Evolutionary conservation across 2,113 vertebrate genomes (phyloP).

Genomic region (Callithrix jacchus): DNA sequence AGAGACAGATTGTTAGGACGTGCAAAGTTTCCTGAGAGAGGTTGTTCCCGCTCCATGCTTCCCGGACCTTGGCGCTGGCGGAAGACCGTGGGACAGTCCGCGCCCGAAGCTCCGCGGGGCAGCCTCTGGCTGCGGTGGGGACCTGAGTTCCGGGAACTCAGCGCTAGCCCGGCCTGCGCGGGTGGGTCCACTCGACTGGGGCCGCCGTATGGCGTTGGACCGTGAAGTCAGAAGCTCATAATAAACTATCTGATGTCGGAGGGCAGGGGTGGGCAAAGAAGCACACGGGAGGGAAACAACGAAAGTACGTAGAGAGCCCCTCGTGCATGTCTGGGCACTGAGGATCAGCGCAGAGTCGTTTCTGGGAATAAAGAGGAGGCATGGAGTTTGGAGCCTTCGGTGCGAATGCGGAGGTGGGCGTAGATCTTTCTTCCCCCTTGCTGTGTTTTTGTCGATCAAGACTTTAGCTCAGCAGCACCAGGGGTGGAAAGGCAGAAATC

Average conservation of each 20-base stretch:
- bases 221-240: background rate
- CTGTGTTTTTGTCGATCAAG: background rate
- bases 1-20: accelerated
- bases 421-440: background rate
- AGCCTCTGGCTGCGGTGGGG: accelerated
- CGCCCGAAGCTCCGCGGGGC: accelerated
- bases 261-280: background rate
- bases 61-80: accelerated
- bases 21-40: background rate
- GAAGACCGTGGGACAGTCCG: accelerated
- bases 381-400: background rate
- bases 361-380: background rate
- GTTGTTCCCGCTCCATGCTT: background rate
- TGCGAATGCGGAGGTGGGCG: background rate
- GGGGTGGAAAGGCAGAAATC: background rate
- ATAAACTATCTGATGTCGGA: background rate
- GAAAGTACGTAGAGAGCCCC: background rate
- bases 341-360: background rate
- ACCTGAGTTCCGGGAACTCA: accelerated
- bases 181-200: background rate
- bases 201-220: accelerated
- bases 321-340: background rate
- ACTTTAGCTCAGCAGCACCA: background rate
- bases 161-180: accelerated
- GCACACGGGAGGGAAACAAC: background rate